Percentiles rank a stretch among this genome's conserved stretches.
phyloP scores from a whole-genome alignment of 2,888 invertebrate genomes.

The Pseudococcus jackbeardsleyi region DNA sequence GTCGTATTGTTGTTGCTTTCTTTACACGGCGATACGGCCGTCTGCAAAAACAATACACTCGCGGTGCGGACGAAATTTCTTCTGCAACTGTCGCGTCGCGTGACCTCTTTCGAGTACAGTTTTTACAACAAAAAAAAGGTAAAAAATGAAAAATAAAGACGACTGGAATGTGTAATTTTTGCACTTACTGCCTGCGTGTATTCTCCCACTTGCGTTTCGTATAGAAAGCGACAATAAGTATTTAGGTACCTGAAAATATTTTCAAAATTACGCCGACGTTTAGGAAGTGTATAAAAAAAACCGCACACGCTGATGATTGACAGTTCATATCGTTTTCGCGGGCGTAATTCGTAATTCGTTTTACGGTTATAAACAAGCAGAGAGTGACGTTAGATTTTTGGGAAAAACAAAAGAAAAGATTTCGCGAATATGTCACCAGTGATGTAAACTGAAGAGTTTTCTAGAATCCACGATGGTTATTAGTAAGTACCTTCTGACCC shows the following conservation, averaged over 20 bases:
- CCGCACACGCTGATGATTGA: background rate
- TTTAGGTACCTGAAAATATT: too few relatives aligned
- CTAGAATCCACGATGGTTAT: background rate
- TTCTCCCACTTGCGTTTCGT: background rate
- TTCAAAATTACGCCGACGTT: slow-evolving; percentile 20
- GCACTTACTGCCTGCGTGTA: background rate
- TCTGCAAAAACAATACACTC: slow-evolving; percentile 21
- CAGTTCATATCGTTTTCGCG: slow-evolving; percentile 19
- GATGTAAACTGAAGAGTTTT: background rate
- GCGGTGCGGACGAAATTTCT: background rate
- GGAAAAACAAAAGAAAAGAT: background rate
- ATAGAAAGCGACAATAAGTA: slow-evolving; percentile 18
- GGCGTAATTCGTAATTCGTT: background rate
- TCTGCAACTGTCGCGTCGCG: background rate
- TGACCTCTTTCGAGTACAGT: background rate
- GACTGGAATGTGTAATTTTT: slow-evolving; percentile 40
- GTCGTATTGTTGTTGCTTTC: background rate
- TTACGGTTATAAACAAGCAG: background rate
- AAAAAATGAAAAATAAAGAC: background rate
- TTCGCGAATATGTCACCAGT: background rate
- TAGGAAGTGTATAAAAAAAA: slow-evolving; percentile 1
- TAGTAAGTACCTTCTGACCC: background rate
- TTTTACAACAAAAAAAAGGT: background rate
- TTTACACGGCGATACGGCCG: background rate
- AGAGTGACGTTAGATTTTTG: background rate